These are phyloP conservation scores for Spea hammondii DNA, from an alignment of 2,797 vertebrate species.

Conservation along the genomic window DNA sequence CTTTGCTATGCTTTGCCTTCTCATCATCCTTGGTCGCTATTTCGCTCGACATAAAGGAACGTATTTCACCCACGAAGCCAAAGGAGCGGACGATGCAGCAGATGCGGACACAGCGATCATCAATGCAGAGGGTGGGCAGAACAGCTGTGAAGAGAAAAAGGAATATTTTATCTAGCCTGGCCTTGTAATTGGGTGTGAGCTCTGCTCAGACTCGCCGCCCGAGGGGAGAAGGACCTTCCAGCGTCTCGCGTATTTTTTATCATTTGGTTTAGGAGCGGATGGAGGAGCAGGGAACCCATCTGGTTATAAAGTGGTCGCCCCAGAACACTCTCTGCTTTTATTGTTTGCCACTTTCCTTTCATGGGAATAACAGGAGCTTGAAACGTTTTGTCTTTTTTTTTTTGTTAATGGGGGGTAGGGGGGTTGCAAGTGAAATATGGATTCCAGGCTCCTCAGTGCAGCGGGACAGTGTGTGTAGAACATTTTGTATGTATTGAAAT, in stretches of 20 bases:
- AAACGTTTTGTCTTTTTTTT: slow-evolving; percentile 83
- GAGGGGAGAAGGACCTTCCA: slow-evolving; percentile 73
- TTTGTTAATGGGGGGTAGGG: slow-evolving; percentile 53
- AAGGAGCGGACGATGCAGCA: slow-evolving; percentile 97
- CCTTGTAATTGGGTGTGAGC: slow-evolving; percentile 63
- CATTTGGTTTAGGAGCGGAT: slow-evolving; percentile 65
- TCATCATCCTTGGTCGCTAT: slow-evolving; percentile 96
- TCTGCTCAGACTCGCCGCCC: slow-evolving; percentile 60
- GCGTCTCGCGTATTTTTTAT: slow-evolving; percentile 66
- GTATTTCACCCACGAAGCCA: slow-evolving; percentile 99
- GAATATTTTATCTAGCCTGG: slow-evolving; percentile 98
- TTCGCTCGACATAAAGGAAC: slow-evolving; percentile 99
- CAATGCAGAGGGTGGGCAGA: slow-evolving; percentile 98
- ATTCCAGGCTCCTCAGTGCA: slow-evolving; percentile 35
- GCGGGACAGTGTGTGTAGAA: slow-evolving; percentile 33
- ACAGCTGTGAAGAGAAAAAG: slow-evolving; percentile 98
- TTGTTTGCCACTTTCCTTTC: slow-evolving; percentile 68
- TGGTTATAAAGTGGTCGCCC: slow-evolving; percentile 79
- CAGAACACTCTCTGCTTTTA: slow-evolving; percentile 88
- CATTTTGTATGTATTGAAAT: slow-evolving; percentile 8
- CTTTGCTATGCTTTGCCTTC: slow-evolving; percentile 96
- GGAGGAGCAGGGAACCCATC: slow-evolving; percentile 72
- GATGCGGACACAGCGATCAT: slow-evolving; percentile 98
- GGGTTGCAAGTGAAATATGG: background rate
- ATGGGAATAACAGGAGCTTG: slow-evolving; percentile 77